Evolutionary conservation across 2,797 vertebrate genomes (phyloP).

Genomic region (Hydrophis major): DNA sequence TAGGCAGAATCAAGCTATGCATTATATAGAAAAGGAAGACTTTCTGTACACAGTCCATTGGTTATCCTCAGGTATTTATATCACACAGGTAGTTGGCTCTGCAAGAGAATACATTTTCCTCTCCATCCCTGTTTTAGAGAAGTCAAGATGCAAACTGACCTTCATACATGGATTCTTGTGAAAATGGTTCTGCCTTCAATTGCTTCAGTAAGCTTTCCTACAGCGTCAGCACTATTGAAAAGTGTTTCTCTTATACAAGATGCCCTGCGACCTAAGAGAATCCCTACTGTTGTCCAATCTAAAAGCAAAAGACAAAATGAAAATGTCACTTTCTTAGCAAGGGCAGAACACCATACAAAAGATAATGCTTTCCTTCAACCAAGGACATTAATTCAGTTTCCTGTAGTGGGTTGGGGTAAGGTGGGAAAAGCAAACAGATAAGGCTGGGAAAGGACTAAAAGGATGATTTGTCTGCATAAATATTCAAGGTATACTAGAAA

Average conservation of each 20-base stretch:
- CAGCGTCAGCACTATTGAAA: conserved; percentile 27
- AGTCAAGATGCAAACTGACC: conserved; percentile 28
- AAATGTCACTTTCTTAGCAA: conserved; percentile 25
- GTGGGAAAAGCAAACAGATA: background rate
- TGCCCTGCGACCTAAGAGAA: conserved; percentile 20
- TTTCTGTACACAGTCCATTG: background rate
- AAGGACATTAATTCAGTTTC: background rate
- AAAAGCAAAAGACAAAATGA: conserved; percentile 20
- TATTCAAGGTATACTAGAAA: background rate
- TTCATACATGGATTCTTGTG: conserved; percentile 37
- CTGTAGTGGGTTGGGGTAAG: background rate
- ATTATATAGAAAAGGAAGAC: background rate
- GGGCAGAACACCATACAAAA: background rate
- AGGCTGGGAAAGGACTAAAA: background rate
- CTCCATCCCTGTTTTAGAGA: background rate
- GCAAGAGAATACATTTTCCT: background rate
- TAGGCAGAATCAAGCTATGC: background rate
- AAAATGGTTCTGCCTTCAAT: conserved; percentile 34
- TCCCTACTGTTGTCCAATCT: conserved; percentile 10
- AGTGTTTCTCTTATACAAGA: conserved; percentile 28
- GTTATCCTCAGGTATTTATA: background rate
- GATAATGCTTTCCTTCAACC: background rate
- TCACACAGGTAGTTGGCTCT: conserved; percentile 2
- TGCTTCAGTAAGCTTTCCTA: conserved; percentile 34
- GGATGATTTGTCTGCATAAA: background rate